These are phyloP conservation scores for Brenthis daphne DNA, from an alignment of 2,888 invertebrate species.

Conservation along the genomic window DNA sequence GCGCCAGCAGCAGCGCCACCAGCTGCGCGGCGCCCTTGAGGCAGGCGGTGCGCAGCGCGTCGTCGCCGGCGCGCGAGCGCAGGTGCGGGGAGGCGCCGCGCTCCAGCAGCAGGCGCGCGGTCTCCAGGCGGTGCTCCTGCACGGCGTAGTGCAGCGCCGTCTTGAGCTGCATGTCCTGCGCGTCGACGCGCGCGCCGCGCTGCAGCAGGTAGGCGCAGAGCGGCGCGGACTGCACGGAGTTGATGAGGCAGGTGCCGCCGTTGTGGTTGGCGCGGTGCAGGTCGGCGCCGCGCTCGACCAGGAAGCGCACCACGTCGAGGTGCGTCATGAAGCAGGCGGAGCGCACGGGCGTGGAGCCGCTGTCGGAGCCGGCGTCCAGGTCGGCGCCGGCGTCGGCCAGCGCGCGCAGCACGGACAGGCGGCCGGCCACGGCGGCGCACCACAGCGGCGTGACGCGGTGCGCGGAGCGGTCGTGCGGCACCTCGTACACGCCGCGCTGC, in stretches of 20 bases:
- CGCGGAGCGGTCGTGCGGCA: conserved; percentile 88
- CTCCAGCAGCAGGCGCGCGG: conserved; percentile 89
- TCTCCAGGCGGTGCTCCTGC: conserved; percentile 90
- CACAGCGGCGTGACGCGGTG: conserved; percentile 94
- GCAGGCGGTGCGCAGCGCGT: conserved; percentile 93
- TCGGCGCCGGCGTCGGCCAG: conserved; percentile 90
- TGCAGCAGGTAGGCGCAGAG: conserved; percentile 90
- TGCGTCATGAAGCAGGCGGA: conserved; percentile 97
- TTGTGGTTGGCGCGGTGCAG: conserved; percentile 92
- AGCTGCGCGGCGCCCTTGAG: conserved; percentile 86
- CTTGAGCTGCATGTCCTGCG: conserved; percentile 93
- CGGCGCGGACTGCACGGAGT: conserved; percentile 93
- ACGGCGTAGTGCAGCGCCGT: conserved; percentile 97
- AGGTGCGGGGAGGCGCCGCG: conserved; percentile 90
- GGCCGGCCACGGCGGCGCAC: conserved; percentile 95
- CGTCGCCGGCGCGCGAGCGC: conserved; percentile 91
- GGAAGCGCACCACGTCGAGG: conserved; percentile 87
- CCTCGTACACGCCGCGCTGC: conserved; percentile 91
- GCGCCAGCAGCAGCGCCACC: conserved; percentile 86
- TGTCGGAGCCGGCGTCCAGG: conserved; percentile 93
- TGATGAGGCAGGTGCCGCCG: conserved; percentile 96
- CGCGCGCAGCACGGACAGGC: conserved; percentile 87
- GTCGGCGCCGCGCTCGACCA: conserved; percentile 91
- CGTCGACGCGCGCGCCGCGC: conserved; percentile 92
- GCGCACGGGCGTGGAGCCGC: conserved; percentile 93